Evolutionary conservation across 2,888 invertebrate genomes (phyloP), one percentile per base, ranked within the genome.

Genomic region (Microplitis deprimator): DNA sequence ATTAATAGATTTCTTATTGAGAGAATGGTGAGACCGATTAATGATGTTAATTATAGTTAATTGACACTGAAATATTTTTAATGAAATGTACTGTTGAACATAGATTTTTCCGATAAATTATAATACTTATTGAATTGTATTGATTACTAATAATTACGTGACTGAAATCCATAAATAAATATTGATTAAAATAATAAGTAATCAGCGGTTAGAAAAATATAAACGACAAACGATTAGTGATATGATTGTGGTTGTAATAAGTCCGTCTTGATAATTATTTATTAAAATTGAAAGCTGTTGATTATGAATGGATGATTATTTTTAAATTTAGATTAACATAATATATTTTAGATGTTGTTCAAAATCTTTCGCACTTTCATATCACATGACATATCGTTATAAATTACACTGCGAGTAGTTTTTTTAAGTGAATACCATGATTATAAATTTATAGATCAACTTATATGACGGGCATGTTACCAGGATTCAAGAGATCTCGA

Each of bases 351-450:
- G 64, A 72, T 20, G 40, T 60, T 40, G 62, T n/a, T 38, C 6
- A 6, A 72, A 72, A 40, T 72, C 72, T 61, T 72, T 72, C 62
- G 40, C 72, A 72, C 64, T 64, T 64, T 84, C 82, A 83, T 82
- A 82, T 84, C 79, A 80, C 81, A 83, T 83, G 82, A 84, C 78
- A 80, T 78, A 80, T 78, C 74, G 74, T 68, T 17, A 20, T 65
- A 67, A 60, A 40, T 6, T 69, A 62, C 29, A 29, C 29, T 38
- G 68, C 10, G 50, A 73, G 68, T 41, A 50, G 75, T 59, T 59
- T 77, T 73, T 78, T 62, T 65, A 59, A 71, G 68, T 40, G 61
- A 68, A 73, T 68, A 62, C 40, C 59, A 65, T n/a, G 29, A 50
- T 50, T 40, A 17, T 68, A 40, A 60, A 70, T 72, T 17, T 38